A percentile compares a stretch with the other conserved stretches of the same genome.
These are phyloP conservation scores for Galagoides demidoff DNA, from an alignment of 2,797 vertebrate species.

Conservation along the genomic window DNA sequence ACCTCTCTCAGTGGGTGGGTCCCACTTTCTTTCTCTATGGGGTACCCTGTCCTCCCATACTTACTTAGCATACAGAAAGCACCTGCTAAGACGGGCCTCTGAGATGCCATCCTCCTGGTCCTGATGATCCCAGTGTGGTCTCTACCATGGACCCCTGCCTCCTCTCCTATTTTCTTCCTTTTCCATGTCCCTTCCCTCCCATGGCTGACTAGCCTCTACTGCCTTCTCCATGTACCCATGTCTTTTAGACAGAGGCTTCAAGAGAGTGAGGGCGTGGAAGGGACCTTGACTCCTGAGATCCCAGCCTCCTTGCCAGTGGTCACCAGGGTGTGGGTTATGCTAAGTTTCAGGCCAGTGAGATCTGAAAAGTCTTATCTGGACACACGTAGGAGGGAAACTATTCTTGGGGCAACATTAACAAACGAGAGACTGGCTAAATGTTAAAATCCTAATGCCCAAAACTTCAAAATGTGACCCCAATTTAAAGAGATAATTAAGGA, in stretches of 20 bases:
- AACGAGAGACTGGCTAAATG: neutral
- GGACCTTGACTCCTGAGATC: rapidly evolving
- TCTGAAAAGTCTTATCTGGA: neutral
- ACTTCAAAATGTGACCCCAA: neutral
- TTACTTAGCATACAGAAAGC: no score
- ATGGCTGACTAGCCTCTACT: neutral
- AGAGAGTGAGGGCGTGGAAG: neutral
- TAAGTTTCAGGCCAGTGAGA: neutral
- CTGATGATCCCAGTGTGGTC: no score
- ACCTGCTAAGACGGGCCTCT: no score
- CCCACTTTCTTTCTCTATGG: neutral
- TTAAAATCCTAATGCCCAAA: neutral
- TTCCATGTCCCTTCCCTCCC: neutral
- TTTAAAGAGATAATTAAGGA: neutral
- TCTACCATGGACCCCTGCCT: neutral
- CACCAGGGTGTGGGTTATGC: neutral
- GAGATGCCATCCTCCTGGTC: no score
- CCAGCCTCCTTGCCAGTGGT: neutral
- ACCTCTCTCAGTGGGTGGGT: neutral
- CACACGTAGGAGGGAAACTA: neutral
- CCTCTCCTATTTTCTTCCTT: neutral
- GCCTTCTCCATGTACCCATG: neutral
- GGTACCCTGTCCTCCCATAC: neutral
- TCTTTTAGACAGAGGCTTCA: neutral
- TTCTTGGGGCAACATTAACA: neutral